A percentile compares a stretch with the other conserved stretches of the same genome.
Evolutionary conservation across 2,113 vertebrate genomes (phyloP).

Genomic region (Micromys minutus): DNA sequence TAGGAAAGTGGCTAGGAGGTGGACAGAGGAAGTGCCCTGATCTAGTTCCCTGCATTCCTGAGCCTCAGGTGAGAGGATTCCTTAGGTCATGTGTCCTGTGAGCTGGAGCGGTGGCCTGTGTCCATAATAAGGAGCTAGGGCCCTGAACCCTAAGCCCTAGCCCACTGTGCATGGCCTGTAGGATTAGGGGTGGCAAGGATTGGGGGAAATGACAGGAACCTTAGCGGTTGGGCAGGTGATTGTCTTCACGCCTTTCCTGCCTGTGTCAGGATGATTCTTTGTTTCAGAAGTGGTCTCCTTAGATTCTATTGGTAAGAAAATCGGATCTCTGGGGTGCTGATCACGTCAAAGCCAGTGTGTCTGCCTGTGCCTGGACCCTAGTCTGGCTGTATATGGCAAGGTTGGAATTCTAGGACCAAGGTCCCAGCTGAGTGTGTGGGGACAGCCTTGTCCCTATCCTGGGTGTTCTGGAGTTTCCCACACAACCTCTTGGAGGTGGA

Average conservation of each 20-base stretch:
- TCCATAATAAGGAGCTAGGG: not conserved
- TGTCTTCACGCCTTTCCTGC: not conserved
- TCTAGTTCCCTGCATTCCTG: not conserved
- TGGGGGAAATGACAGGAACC: accelerated
- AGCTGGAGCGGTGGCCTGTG: not conserved
- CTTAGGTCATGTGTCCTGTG: too few relatives aligned
- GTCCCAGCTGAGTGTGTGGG: not conserved
- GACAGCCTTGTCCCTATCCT: not conserved
- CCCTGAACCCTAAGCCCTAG: not conserved
- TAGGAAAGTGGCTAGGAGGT: not conserved
- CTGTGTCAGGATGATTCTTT: not conserved
- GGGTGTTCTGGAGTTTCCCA: not conserved
- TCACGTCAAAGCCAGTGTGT: not conserved
- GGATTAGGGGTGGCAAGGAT: not conserved
- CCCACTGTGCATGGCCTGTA: not conserved
- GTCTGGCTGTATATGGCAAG: not conserved
- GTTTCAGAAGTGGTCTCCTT: not conserved
- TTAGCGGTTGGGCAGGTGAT: not conserved
- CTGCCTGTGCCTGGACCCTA: not conserved
- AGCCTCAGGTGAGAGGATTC: too few relatives aligned
- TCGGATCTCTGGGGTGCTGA: not conserved
- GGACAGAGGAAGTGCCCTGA: not conserved
- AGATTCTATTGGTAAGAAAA: not conserved
- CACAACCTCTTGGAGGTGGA: not conserved
- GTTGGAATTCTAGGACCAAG: too few relatives aligned